Evolutionary conservation across 53 echinoderm and acorn worm genomes (phyloP), one percentile per base, ranked within the genome.

Genomic region (Mesocentrotus franciscanus): DNA sequence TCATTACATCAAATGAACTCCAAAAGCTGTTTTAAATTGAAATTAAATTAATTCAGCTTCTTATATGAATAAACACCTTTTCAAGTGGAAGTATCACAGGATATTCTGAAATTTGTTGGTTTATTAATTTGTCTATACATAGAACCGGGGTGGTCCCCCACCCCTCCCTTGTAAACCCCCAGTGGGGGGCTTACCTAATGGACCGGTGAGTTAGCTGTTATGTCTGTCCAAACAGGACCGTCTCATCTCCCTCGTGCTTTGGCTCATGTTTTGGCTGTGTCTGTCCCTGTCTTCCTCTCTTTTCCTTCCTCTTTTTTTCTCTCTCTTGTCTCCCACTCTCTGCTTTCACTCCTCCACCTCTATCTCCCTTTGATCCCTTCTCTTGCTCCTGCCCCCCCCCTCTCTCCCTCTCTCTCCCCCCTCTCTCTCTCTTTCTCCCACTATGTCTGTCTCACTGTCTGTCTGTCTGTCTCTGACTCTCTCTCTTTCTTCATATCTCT

Each of bases 151-250:
- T 39, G 71, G 70, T 56, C 96, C 97, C 36, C 96, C 96, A 94
- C 97, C 96, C 39, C 93, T 97, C 84, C 97, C 97, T 71, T 93
- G 92, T 34, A 96, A 90, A 92, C 81, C 95, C 85, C 97, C 97
- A 78, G 96, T 95, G 57, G 97, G 95, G 95, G 95, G 13, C n/a
- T 33, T 85, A 36, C 85, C 87, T 85, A 85, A 66, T 70, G 85
- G 68, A 64, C 87, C 16, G 95, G 95, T 94, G 87, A 94, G 95
- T 92, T 55, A 75, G n/a, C 18, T 70, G 59, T 90, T 60, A 20
- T 92, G 92, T 92, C 71, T 56, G 92, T 56, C 71, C 34, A 62
- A 64, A 91, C 58, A 61, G 2, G 36, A 85, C 85, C 22, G 9
- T 81, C 81, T 42, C 42, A 1, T 20, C 33, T 39, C 33, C 30